Percentiles rank a stretch among this genome's conserved stretches.
These are phyloP conservation scores for Pissodes strobi DNA, from an alignment of 1,140 invertebrate genomes.

Conservation along the genomic window DNA sequence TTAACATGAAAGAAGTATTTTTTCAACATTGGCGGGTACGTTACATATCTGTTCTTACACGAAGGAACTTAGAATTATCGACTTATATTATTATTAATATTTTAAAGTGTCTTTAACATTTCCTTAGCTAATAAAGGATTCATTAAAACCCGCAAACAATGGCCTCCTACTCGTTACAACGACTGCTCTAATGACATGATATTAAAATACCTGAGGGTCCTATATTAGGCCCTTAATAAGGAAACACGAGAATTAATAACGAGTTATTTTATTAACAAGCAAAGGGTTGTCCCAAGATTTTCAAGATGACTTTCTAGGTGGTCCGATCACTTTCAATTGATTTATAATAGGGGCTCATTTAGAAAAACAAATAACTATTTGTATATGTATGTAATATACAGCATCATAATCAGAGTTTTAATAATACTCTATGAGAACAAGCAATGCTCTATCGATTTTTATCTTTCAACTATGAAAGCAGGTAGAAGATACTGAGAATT, in stretches of 20 bases:
- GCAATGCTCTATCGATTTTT: too few relatives aligned
- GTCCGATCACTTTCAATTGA: conserved; percentile 27
- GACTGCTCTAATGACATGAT: conserved; percentile 19
- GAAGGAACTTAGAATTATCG: too few relatives aligned
- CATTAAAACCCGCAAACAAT: conserved; percentile 13
- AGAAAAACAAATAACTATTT: conserved; percentile 19
- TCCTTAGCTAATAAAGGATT: not conserved
- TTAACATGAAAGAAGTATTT: too few relatives aligned
- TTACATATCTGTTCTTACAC: too few relatives aligned
- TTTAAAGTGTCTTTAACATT: conserved; percentile 1
- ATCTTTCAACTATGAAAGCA: too few relatives aligned
- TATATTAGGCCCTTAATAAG: conserved; percentile 27
- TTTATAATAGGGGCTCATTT: conserved; percentile 30
- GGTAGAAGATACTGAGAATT: too few relatives aligned
- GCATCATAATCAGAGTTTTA: too few relatives aligned
- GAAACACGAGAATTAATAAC: conserved; percentile 24
- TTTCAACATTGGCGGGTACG: too few relatives aligned
- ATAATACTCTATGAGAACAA: too few relatives aligned
- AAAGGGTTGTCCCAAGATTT: conserved; percentile 27
- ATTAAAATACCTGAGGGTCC: conserved; percentile 22
- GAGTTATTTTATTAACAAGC: conserved; percentile 17
- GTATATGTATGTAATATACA: too few relatives aligned
- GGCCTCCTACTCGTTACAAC: not conserved
- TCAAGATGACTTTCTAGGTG: conserved; percentile 24
- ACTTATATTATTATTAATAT: too few relatives aligned